Evolutionary conservation across 2,113 vertebrate genomes (phyloP), one percentile per base, ranked within the genome.

Genomic region (Myrmecophaga tridactyla): DNA sequence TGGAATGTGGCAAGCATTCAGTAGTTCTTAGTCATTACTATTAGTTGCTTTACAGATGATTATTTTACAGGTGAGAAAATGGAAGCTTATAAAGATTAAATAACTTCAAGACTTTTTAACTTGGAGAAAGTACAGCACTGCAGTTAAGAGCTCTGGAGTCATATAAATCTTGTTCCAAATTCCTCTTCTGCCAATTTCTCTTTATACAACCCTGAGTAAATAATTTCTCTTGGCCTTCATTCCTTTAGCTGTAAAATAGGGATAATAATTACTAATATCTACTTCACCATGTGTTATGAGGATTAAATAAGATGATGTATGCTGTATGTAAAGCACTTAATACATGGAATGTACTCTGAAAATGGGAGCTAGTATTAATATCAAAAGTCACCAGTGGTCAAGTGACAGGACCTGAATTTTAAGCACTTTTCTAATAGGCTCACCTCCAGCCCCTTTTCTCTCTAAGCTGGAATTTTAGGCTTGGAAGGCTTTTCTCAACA

Each of bases 51-150:
- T 56, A 73, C 27, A 13, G 25, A 8, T 76, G 63, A 75, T 58
- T 29, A 43, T 82, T 95, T 90, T 62, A 77, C 14, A 94, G 72
- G 67, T 62, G 13, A 95, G 48, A 73, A 95, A 92, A 90, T 21
- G 18, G 39, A 84, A 51, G 36, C 58, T 94, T 48, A 41, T 56
- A 18, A 89, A 86, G 43, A 46, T 90, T 41, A 77, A 73, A 63
- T 92, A 29, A 75, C 36, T 69, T 85, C 25, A 23, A 27, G 63
- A 62, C 27, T 31, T 82, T 56, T 46, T 81, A 96, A 93, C 14
- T 4, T 69, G 48, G 18, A 94, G 63, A 29, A 89, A 80, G 70
- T 62, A 48, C 18, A 23, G 25, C 25, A 29, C 14, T 80, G 34
- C 60, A 39, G 23, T 81, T 85, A 84, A 95, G 77, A 87, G 90